phyloP scores from a whole-genome alignment of 2,113 vertebrate genomes.

The Oreochromis aureus region DNA sequence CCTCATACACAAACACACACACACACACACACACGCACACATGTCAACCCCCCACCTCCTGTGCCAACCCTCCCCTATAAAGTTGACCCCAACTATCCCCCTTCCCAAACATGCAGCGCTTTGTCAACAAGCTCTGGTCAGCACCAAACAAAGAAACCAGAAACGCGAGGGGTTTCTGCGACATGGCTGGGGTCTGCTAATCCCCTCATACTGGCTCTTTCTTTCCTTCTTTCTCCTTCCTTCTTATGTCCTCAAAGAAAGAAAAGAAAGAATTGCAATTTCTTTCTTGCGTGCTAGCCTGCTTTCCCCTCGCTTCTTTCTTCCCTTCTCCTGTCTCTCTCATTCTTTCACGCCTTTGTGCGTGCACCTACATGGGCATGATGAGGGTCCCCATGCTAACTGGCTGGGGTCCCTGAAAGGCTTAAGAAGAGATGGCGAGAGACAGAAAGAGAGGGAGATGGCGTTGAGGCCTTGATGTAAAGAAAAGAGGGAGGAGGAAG shows the following conservation, averaged over 20 bases:
- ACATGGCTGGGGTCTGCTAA: constrained; percentile 86
- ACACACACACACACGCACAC: background rate
- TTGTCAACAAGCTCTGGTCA: constrained; percentile 92
- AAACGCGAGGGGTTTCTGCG: constrained; percentile 83
- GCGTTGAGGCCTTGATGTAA: constrained; percentile 24
- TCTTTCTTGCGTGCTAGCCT: constrained; percentile 62
- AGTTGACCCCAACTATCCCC: constrained; percentile 67
- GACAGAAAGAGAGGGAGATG: constrained; percentile 26
- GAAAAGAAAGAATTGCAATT: constrained; percentile 76
- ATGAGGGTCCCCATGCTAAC: constrained; percentile 64
- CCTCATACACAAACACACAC: background rate
- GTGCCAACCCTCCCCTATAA: constrained; percentile 55
- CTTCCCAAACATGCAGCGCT: constrained; percentile 72
- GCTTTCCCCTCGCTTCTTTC: constrained; percentile 49
- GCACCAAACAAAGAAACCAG: constrained; percentile 84
- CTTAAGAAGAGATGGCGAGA: constrained; percentile 48
- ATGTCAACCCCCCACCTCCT: constrained; percentile 46
- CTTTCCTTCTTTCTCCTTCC: constrained; percentile 79
- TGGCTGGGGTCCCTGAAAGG: constrained; percentile 57
- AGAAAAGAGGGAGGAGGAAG: constrained; percentile 55
- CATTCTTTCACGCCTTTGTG: constrained; percentile 65
- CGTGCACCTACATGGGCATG: constrained; percentile 62
- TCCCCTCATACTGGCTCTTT: constrained; percentile 82
- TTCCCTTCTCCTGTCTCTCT: constrained; percentile 41
- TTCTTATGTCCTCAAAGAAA: constrained; percentile 76